Evolutionary conservation across 92 coral and sea anemone genomes (phyloP).

Genomic region (Anthopleura xanthogrammica): DNA sequence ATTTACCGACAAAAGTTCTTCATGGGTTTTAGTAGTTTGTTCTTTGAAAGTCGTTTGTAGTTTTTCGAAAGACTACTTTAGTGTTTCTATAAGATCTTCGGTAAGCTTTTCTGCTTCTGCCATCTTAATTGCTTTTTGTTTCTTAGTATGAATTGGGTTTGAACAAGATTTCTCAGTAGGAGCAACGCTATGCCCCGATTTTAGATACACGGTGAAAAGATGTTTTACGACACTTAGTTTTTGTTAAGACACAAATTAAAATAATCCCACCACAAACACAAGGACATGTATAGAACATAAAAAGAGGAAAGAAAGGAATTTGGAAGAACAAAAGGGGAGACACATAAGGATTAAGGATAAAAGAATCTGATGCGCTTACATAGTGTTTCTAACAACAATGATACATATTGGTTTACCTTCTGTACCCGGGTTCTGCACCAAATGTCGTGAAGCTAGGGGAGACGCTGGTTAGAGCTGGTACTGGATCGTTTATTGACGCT

Average conservation of each 20-base stretch:
- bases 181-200: background rate
- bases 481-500: too few relatives aligned
- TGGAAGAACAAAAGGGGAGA: background rate
- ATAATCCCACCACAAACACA: background rate
- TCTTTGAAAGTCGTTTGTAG: background rate
- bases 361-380: background rate
- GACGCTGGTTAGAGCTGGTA: too few relatives aligned
- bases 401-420: background rate
- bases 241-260: background rate
- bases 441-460: too few relatives aligned
- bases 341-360: background rate
- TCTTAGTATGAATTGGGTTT: slow-evolving; percentile 1
- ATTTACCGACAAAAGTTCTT: background rate
- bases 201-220: background rate
- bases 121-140: background rate
- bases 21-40: background rate
- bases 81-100: background rate
- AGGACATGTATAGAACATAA: background rate
- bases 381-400: background rate
- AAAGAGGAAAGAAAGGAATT: too few relatives aligned
- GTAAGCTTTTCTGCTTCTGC: background rate
- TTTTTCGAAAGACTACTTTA: background rate
- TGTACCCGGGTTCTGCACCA: background rate
- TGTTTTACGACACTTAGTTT: background rate
- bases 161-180: background rate